Evolutionary conservation across 2,888 invertebrate genomes (phyloP).

Genomic region (Platycheirus rosarum): DNA sequence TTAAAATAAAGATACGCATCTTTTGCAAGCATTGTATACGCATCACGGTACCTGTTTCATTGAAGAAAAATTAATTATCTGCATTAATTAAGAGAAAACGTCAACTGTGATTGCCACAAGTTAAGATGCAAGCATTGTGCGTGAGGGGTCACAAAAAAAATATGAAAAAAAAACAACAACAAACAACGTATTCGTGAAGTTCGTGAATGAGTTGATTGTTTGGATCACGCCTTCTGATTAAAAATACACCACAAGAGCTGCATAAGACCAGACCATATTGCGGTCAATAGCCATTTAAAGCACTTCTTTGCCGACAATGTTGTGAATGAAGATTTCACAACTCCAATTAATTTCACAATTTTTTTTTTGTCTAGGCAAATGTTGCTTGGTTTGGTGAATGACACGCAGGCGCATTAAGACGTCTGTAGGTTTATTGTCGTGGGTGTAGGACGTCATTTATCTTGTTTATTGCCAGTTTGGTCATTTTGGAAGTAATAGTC

Average conservation of each 20-base stretch:
- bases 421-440: no score
- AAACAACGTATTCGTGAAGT: constrained; percentile 28
- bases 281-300: constrained; percentile 48
- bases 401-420: no score
- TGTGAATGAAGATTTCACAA: constrained; percentile 49
- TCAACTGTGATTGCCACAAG: constrained; percentile 15
- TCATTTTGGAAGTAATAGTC: no score
- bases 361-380: not conserved
- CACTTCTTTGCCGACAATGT: not conserved
- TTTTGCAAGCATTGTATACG: constrained; percentile 34
- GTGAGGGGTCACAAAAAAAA: constrained; percentile 22
- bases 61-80: constrained; percentile 71
- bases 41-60: constrained; percentile 36
- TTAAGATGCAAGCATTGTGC: constrained; percentile 33
- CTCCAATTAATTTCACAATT: constrained; percentile 30
- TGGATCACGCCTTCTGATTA: constrained; percentile 26
- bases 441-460: no score
- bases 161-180: no score
- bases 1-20: constrained; percentile 54
- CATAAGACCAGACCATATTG: constrained; percentile 35
- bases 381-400: no score
- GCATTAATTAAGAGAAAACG: constrained; percentile 70
- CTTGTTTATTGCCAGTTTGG: no score
- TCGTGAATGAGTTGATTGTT: constrained; percentile 53
- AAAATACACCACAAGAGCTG: not conserved